A percentile compares a stretch with the other conserved stretches of the same genome.
These are phyloP conservation scores for Himalopsyche kuldschensis DNA, from an alignment of 2,888 invertebrate species.

Conservation along the genomic window DNA sequence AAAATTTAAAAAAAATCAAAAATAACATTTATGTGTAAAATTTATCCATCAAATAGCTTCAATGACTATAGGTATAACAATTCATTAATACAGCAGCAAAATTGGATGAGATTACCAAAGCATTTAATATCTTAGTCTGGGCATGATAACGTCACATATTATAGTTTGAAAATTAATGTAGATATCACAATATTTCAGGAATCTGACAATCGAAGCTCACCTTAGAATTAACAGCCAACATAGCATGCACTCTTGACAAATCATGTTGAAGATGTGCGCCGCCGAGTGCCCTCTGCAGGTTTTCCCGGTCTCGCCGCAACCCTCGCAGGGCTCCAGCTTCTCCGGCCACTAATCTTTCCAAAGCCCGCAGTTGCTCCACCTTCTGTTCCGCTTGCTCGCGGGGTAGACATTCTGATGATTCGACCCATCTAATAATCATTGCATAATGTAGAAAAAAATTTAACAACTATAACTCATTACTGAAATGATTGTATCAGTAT, in stretches of 20 bases:
- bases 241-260: constrained; percentile 78
- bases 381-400: constrained; percentile 30
- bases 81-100: too few relatives aligned
- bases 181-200: neutral
- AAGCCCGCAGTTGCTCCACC: constrained; percentile 57
- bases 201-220: too few relatives aligned
- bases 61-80: too few relatives aligned
- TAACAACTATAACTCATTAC: too few relatives aligned
- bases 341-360: constrained; percentile 57
- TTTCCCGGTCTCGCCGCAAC: constrained; percentile 70
- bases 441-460: neutral
- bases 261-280: constrained; percentile 74
- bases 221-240: constrained; percentile 90
- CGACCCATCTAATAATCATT: constrained; percentile 31
- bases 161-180: neutral
- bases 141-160: too few relatives aligned
- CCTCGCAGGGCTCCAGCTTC: constrained; percentile 57
- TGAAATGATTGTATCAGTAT: too few relatives aligned
- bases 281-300: constrained; percentile 68
- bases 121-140: too few relatives aligned
- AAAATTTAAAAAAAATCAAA: too few relatives aligned
- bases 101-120: too few relatives aligned
- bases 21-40: too few relatives aligned
- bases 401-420: constrained; percentile 31
- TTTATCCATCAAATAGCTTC: too few relatives aligned